These are phyloP conservation scores for Pseudonaja textilis DNA, from an alignment of 2,113 vertebrate genomes.

Conservation along the genomic window DNA sequence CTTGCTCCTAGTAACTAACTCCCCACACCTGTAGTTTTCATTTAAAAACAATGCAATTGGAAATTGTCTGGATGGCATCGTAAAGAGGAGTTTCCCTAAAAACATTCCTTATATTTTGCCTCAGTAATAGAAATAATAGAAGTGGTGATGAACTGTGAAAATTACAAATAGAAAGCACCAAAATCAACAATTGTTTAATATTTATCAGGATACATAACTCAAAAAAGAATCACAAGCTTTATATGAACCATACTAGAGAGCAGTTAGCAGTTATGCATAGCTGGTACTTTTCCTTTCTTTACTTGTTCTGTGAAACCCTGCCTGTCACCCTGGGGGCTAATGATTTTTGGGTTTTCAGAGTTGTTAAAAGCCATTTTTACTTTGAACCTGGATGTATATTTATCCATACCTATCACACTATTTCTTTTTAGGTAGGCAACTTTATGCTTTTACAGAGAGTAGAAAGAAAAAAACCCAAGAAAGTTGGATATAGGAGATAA, in stretches of 20 bases:
- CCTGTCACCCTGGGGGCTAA: background rate
- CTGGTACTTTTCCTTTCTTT: background rate
- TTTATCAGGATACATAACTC: background rate
- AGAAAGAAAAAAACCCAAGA: background rate
- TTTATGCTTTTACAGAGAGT: background rate
- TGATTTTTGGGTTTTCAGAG: background rate
- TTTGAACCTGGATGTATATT: background rate
- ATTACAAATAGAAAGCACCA: background rate
- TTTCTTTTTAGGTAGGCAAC: background rate
- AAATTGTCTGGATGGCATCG: background rate
- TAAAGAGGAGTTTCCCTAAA: background rate
- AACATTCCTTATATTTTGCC: background rate
- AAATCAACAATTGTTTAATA: background rate
- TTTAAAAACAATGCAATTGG: background rate
- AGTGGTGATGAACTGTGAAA: background rate
- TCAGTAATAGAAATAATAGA: background rate
- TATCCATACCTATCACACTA: background rate
- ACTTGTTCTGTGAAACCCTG: background rate
- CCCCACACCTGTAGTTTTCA: background rate
- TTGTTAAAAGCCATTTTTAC: background rate
- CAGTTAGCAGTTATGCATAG: background rate
- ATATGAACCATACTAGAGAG: background rate
- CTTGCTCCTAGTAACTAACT: background rate
- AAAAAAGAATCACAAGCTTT: background rate
- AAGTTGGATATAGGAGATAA: background rate